Conservation (phyloP, 2,888 invertebrate genomes). For the Lasioglossum villosulum region DNA sequence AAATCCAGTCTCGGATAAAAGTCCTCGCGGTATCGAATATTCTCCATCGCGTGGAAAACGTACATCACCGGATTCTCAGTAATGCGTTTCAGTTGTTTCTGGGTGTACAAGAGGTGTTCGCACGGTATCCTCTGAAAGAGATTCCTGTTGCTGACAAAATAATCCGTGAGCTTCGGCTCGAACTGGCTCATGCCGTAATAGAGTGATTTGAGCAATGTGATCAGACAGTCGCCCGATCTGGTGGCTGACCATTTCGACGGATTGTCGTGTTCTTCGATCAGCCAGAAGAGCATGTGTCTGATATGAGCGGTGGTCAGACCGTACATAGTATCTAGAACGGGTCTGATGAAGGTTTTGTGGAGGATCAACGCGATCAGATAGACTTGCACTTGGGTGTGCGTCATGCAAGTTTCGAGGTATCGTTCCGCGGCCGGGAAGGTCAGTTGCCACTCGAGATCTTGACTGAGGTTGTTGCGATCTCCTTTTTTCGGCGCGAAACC, state of each 20-base stretch:
- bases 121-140: conserved; percentile 90
- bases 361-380: conserved; percentile 89
- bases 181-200: conserved; percentile 87
- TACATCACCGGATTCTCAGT: conserved; percentile 90
- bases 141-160: conserved; percentile 90
- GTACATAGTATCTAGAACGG: conserved; percentile 86
- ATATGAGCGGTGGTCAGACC: conserved; percentile 90
- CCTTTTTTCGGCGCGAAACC: conserved; percentile 88
- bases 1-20: conserved; percentile 89
- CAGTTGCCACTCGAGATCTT: conserved; percentile 91
- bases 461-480: conserved; percentile 86
- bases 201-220: conserved; percentile 88
- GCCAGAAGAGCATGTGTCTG: conserved; percentile 91
- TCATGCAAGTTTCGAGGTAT: conserved; percentile 90
- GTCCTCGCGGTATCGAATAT: conserved; percentile 87
- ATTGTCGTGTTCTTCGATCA: conserved; percentile 89
- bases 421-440: conserved; percentile 91
- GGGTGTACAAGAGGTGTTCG: conserved; percentile 87
- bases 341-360: conserved; percentile 90
- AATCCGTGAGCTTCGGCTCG: conserved; percentile 87
- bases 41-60: conserved; percentile 89
- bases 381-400: conserved; percentile 89
- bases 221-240: conserved; percentile 89
- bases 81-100: conserved; percentile 89
- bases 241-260: conserved; percentile 91